Base-by-base conservation (phyloP, 2,797 vertebrate genomes). In the Enteromius radiatus region DNA sequence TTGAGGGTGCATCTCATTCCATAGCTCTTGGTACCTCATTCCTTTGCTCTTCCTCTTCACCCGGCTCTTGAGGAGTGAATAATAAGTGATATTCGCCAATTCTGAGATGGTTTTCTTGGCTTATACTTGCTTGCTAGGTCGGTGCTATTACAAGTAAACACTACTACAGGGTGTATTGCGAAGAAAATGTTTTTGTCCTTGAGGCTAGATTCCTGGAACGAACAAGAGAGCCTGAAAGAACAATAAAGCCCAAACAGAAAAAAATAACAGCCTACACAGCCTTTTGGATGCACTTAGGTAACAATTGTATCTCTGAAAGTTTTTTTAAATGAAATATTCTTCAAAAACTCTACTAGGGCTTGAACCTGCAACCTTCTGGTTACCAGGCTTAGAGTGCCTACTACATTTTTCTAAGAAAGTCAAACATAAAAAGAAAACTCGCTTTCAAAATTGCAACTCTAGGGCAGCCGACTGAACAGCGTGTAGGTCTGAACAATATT, bases 381-480 rank as follows among this genome's bases (percentile, higher is more conserved):
- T 59, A 31, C 14, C 23, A 28, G 3, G 9, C 15, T 28, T 11
- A 31, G 43, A 45, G 43, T 14, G 14, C 23, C 4, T 31, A 41
- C n/a, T 59, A 41, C 0, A 23, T 19, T 21, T 31, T 12, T 12
- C 77, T 54, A 17, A 67, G 64, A 67, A 23, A 75, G 49, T 17
- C 7, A 38, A 56, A 75, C 21, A 15, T n/a, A 9, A 52, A 73
- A 52, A 73, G 47, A 69, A 84, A 85, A 85, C 80, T 80, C 5
- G 36, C 33, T 75, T 88, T 59, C 36, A 47, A 80, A 71, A 86
- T 87, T 59, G 77, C 47, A 80, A 69, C 33, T 15, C 56, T 59
- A 7, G 31, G 26, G 12, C 19, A 67, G 59, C 76, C 47, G 75
- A 77, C 75, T 33, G 23, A 80, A 43, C 36, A 41, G 49, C 5